Conservation (phyloP, 2,113 vertebrate species). For the Aramus guarauna region DNA sequence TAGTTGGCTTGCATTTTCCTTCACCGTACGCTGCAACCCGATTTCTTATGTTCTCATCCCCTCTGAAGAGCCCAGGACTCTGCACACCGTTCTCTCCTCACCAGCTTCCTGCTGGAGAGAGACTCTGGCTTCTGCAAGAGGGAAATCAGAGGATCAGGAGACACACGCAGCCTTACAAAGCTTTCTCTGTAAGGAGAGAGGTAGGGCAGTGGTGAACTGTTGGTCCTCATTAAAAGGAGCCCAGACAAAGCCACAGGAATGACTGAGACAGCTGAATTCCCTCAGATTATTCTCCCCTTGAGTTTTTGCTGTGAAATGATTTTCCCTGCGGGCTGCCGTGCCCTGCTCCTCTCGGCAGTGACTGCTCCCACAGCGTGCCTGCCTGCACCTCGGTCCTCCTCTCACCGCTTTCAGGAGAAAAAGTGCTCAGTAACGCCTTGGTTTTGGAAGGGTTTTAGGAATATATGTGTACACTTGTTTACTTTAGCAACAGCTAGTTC, state of each 20-base stretch:
- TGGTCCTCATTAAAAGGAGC: neutral
- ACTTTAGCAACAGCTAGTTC: neutral
- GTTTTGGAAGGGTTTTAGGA: neutral
- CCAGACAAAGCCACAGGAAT: neutral
- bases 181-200: neutral
- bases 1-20: neutral
- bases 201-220: neutral
- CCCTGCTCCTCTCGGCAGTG: fast-evolving
- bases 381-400: neutral
- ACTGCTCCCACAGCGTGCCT: neutral
- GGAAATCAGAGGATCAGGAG: neutral
- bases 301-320: neutral
- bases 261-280: neutral
- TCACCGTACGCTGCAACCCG: neutral
- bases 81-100: fast-evolving
- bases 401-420: neutral
- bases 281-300: neutral
- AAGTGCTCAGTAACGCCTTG: neutral
- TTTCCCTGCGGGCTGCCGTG: neutral
- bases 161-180: neutral
- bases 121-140: neutral
- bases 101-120: neutral
- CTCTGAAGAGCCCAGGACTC: neutral
- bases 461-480: neutral
- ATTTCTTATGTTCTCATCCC: neutral